Conservation (phyloP, 2,113 vertebrate genomes). For the Rana temporaria region DNA sequence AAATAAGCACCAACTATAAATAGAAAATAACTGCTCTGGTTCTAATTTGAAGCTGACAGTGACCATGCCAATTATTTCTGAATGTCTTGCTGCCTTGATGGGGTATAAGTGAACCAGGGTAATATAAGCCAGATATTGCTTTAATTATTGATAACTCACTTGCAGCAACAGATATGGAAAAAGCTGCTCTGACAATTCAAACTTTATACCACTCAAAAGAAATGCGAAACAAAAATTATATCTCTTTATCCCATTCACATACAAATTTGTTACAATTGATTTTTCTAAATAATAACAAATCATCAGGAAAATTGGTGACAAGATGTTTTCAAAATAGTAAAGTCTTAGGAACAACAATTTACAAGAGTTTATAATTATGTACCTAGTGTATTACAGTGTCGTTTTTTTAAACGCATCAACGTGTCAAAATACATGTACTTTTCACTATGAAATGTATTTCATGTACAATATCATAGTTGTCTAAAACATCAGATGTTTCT, state of each 20-base stretch:
- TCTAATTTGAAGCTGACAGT: not conserved
- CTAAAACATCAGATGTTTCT: not conserved
- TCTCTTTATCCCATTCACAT: too few relatives aligned
- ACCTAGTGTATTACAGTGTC: constrained; percentile 1
- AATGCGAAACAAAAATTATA: too few relatives aligned
- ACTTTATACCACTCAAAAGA: not conserved
- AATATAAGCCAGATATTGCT: not conserved
- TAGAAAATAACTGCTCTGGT: not conserved
- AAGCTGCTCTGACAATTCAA: not conserved
- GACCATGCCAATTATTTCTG: constrained; percentile 17
- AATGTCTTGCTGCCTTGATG: too few relatives aligned
- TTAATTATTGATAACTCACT: constrained; percentile 2
- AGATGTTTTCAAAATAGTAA: too few relatives aligned
- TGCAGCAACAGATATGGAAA: not conserved
- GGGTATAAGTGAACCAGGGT: not conserved
- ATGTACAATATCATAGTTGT: constrained; percentile 9
- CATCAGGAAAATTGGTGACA: too few relatives aligned
- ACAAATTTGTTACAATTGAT: too few relatives aligned
- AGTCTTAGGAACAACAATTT: not conserved
- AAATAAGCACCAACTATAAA: not conserved
- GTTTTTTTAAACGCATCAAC: not conserved
- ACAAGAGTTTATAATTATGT: not conserved
- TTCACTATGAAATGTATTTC: not conserved
- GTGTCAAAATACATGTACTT: not conserved
- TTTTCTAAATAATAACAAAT: too few relatives aligned